Evolutionary conservation across 2,888 invertebrate species (phyloP).

Genomic region (Lithophane leautieri): DNA sequence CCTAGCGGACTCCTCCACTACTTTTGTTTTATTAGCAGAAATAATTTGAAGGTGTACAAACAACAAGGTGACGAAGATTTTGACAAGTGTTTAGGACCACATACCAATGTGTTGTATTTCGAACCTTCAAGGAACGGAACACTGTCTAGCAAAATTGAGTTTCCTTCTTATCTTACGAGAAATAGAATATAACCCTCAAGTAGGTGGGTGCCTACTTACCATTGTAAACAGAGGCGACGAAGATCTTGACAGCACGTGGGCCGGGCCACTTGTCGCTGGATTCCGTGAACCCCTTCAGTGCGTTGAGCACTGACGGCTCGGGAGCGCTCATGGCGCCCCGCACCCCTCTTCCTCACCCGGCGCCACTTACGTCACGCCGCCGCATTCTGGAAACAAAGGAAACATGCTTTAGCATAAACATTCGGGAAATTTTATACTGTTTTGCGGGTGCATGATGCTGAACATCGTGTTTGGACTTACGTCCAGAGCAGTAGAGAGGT

Average conservation of each 20-base stretch:
- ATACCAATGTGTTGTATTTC: background rate
- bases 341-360: conserved; percentile 77
- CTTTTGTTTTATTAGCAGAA: background rate
- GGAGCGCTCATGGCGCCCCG: conserved; percentile 87
- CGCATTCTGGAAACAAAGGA: conserved; percentile 79
- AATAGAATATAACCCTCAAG: background rate
- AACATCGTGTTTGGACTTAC: background rate
- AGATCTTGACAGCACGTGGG: conserved; percentile 91
- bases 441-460: conserved; percentile 9
- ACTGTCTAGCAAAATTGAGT: no score
- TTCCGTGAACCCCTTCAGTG: conserved; percentile 86
- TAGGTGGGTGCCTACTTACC: conserved; percentile 76
- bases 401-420: conserved; percentile 21
- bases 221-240: conserved; percentile 90
- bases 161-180: background rate
- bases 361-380: conserved; percentile 74
- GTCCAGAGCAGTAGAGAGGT: background rate
- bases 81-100: background rate
- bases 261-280: conserved; percentile 89
- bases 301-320: conserved; percentile 88
- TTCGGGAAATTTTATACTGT: conserved; percentile 1
- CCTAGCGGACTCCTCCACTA: no score
- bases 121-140: background rate
- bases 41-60: background rate
- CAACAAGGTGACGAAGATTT: background rate